Base-by-base conservation (phyloP, 2,797 vertebrate species). In the Amniataba percoides region DNA sequence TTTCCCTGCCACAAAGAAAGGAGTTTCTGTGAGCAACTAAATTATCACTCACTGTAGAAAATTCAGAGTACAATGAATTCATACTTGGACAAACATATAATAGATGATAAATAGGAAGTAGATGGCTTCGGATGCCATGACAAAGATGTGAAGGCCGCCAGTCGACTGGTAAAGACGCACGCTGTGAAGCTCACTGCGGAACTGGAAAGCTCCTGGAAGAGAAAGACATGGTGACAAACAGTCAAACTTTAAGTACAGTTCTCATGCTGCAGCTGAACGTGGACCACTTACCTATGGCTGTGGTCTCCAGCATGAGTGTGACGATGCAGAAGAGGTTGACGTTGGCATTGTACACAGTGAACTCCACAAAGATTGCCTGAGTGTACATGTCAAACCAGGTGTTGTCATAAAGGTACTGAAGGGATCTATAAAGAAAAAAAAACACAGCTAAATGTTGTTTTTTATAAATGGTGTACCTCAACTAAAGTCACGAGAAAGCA, bases 291-390 rank as follows among this genome's bases (percentile, higher is more conserved):
- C 98, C 98, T 61, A 95, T 93, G 62, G 96, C 96, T 8, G 94
- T 95, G 72, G 95, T 97, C 94, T 99, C 98, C 82, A 99, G 94
- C 74, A 96, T 96, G 74, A 99, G 94, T 2, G 90, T 96, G 81
- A 97, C 90, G 25, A 97, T 95, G 91, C 97, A 98, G 93, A 99
- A 98, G 65, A 99, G 96, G 91, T 99, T 99, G 87, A 99, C 95
- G 0, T 98, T 99, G 74, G 97, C 97, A 0, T 99, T 99, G 93
- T 99, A 99, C 82, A 98, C 95, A 0, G 97, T 98, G 86, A 99
- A 98, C 92, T 99, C 97, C 63, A 97, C 95, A 90, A 99, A 98
- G 81, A 97, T 87, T 0, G 97, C 97, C 84, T 97, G 96, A 4
- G 97, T 99, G 87, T 96, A 95, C 62, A 91, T 81, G 58, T 99